Conservation (phyloP, 2,113 vertebrate species). For the Pterophyllum scalare region DNA sequence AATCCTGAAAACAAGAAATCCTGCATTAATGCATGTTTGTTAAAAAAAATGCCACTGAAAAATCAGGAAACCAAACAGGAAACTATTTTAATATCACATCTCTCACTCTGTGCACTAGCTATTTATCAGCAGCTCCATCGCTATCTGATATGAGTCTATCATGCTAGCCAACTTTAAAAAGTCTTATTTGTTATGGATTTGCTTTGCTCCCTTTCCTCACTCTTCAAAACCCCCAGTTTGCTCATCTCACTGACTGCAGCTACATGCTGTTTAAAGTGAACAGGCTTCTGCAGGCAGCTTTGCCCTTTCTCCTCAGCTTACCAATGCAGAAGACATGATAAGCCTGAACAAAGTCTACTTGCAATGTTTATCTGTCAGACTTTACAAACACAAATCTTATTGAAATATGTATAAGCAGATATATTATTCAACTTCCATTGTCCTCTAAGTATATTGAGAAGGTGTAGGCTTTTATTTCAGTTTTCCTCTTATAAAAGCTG, state of each 20-base stretch:
- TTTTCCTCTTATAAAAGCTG: slow-evolving; percentile 45
- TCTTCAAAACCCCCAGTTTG: slow-evolving; percentile 6
- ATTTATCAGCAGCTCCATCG: slow-evolving; percentile 7
- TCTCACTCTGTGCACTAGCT: slow-evolving; percentile 7
- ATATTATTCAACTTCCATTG: slow-evolving; percentile 5
- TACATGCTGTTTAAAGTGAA: slow-evolving; percentile 30
- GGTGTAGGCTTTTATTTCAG: neutral
- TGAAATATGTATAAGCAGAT: slow-evolving; percentile 30
- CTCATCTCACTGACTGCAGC: slow-evolving; percentile 50
- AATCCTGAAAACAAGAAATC: neutral
- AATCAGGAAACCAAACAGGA: neutral
- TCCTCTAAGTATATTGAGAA: slow-evolving; percentile 5
- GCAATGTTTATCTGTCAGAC: slow-evolving; percentile 44
- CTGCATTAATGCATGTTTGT: neutral
- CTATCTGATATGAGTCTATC: slow-evolving; percentile 36
- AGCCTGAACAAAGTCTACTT: slow-evolving; percentile 69
- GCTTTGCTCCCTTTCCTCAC: neutral
- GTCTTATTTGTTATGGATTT: slow-evolving; percentile 52
- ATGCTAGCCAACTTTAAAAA: slow-evolving; percentile 40
- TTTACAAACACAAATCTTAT: slow-evolving; percentile 19
- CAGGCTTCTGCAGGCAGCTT: slow-evolving; percentile 31
- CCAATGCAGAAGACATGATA: slow-evolving; percentile 50
- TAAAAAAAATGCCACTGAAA: neutral
- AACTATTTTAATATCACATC: neutral
- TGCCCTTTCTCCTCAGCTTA: slow-evolving; percentile 47